Percentiles rank a stretch among this genome's conserved stretches.
phyloP scores from a whole-genome alignment of 2,888 invertebrate species.

The Cheilosia soror region DNA sequence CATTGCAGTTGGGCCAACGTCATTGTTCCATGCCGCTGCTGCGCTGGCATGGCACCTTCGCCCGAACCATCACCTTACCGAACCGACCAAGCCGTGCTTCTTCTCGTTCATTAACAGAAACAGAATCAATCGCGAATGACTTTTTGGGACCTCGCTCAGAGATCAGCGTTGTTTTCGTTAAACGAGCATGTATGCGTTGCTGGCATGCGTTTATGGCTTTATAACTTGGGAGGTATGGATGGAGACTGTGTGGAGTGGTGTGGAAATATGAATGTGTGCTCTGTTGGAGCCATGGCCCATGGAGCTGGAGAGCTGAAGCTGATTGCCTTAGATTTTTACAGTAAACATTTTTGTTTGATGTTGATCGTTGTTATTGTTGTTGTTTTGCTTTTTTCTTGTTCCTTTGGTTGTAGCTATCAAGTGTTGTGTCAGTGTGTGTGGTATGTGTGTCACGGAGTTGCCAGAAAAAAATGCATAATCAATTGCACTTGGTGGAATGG shows the following conservation, averaged over 20 bases:
- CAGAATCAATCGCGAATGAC: conserved; percentile 75
- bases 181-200: not conserved
- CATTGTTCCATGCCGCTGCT: conserved; percentile 33
- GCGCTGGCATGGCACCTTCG: conserved; percentile 38
- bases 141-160: conserved; percentile 65
- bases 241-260: not conserved
- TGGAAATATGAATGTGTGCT: not conserved
- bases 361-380: conserved; percentile 35
- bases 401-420: conserved; percentile 41
- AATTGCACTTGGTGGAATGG: too few relatives aligned
- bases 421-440: conserved; percentile 14
- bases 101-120: conserved; percentile 76
- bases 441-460: conserved; percentile 49
- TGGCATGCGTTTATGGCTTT: not conserved
- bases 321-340: conserved; percentile 65
- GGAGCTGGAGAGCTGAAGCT: conserved; percentile 19
- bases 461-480: conserved; percentile 10
- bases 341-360: conserved; percentile 60
- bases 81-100: conserved; percentile 3
- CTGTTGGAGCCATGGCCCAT: conserved; percentile 39
- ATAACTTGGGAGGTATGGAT: conserved; percentile 21
- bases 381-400: conserved; percentile 16
- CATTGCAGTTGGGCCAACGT: conserved; percentile 62
- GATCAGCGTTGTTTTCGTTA: conserved; percentile 31
- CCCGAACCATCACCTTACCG: not conserved